Conservation (phyloP, 2,797 vertebrate species). For the Smutsia temminckii region DNA sequence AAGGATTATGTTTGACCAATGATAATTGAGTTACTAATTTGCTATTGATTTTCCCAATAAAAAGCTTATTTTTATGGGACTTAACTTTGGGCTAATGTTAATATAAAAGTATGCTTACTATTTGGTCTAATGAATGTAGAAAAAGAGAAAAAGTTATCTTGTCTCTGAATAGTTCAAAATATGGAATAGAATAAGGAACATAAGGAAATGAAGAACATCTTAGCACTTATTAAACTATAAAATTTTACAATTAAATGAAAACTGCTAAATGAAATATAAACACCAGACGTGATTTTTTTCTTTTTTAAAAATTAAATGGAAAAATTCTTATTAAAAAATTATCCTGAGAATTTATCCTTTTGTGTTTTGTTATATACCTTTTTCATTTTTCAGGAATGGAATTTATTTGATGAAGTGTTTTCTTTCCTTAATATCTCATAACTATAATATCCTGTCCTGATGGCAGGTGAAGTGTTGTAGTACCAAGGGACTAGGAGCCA, state of each 20-base stretch:
- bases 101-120: background rate
- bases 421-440: background rate
- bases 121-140: background rate
- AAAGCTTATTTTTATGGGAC: background rate
- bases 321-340: background rate
- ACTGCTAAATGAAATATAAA: background rate
- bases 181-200: background rate
- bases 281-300: background rate
- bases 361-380: background rate
- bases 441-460: background rate
- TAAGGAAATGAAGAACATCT: background rate
- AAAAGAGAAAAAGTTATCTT: constrained; percentile 15
- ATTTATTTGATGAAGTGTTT: background rate
- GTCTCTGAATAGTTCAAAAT: background rate
- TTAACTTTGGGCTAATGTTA: background rate
- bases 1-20: background rate
- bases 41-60: background rate
- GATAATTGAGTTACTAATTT: background rate
- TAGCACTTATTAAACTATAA: background rate
- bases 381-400: background rate
- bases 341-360: background rate
- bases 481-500: background rate
- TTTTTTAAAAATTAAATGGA: constrained; percentile 8
- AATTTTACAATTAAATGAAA: constrained; percentile 1
- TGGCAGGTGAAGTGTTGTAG: background rate